Base-by-base conservation (phyloP, 2,113 vertebrate genomes). In the Zingel zingel region DNA sequence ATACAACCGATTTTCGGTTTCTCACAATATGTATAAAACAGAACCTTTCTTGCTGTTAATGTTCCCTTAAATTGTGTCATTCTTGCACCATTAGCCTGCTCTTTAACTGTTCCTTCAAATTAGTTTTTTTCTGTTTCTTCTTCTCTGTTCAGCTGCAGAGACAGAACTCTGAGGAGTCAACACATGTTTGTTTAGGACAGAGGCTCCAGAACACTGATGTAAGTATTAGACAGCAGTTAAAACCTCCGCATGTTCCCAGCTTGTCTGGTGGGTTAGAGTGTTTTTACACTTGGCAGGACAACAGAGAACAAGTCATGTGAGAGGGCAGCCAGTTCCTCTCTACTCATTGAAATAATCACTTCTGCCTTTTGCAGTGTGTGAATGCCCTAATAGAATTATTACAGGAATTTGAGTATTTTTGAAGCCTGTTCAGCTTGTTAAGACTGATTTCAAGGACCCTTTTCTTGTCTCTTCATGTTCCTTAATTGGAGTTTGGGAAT, bases 231-330 rank as follows among this genome's bases (percentile, higher is more conserved):
- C 58, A 51, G 68, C 69, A 36, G 79, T 75, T 56, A 63, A 59
- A 70, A 62, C 30, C 68, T 80, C 74, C 10, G 30, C 79, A 64
- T 65, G 65, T 36, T 51, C 65, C 57, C 3, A 8, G 64, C 54
- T 25, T 53, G 81, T 69, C 70, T 11, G 1, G 77, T 75, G 68
- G 65, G 53, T 21, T 23, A 74, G 25, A 50, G 66, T 80, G 69
- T 54, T 74, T 77, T 74, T 80, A 79, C 25, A 71, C 59, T 82
- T 91, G 87, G 85, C 85, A 84, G 81, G 70, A 66, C 77, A 88
- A 85, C 77, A 86, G 83, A 82, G 77, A 89, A 43, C 33, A 54
- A 84, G 83, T 84, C 83, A 79, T 71, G 74, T 83, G 81, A 86
- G 48, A 68, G 56, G 10, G 57, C 50, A 88, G 65, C 68, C 56